Base-by-base conservation (phyloP, 2,113 vertebrate species). In the Petrocephalus zakoni region DNA sequence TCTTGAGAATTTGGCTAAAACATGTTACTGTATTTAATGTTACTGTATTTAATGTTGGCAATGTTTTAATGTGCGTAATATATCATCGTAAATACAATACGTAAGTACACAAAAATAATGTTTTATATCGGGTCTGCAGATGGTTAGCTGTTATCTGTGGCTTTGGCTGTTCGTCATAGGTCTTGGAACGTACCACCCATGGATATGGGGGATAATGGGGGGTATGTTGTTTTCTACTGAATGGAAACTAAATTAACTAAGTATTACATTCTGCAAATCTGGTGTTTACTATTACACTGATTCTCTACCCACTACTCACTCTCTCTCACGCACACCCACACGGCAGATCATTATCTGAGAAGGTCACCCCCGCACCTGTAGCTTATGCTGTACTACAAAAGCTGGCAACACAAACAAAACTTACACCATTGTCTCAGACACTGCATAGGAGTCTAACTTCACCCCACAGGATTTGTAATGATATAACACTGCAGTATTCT, bases 401-500 rank as follows among this genome's bases (percentile, higher is more conserved):
- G 21, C 61, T n/a, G 15, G 29, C 9, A 55, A n/a, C 9, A 9
- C 21, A 47, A 17, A 49, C 58, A 55, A 89, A n/a, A 34, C 58
- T 46, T 56, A 86, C 51, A 34, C 37, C 83, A 87, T 2, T 68
- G 15, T 55, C 52, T 68, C 85, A 78, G 25, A 34, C 56, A 17
- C 42, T 42, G 49, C 84, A 58, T 9, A 25, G 25, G 25, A 17
- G 11, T 56, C 51, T 86, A 37, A 86, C 52, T 84, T 25, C 19
- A 3, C 22, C 34, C 22, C 46, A 84, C 47, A 84, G 47, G 19
- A 84, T 47, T 84, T 84, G 42, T 51, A 84, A 84, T 84, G 81
- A 53, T 46, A 89, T 53, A 84, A 5, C 5, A n/a, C 49, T 85
- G 81, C 89, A 89, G 90, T 86, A 49, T 87, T 88, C 95, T 93